Percentiles rank a stretch among this genome's conserved stretches.
phyloP scores from a whole-genome alignment of 1,140 invertebrate genomes.

The Ptiloglossa arizonensis region DNA sequence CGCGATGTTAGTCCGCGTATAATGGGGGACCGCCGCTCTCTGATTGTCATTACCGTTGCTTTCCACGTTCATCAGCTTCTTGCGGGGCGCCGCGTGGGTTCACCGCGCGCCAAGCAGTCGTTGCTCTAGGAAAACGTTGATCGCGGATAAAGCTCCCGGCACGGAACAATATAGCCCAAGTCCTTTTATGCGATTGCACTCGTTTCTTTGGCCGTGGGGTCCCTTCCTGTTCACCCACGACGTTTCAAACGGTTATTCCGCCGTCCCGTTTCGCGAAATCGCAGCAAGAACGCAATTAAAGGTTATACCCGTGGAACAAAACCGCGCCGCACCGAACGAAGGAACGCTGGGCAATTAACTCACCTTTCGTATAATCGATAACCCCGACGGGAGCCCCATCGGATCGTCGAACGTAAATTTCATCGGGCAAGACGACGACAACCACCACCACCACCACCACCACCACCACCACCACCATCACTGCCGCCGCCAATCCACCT shows the following conservation, averaged over 20 bases:
- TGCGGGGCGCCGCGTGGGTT: constrained; percentile 48
- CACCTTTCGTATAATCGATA: constrained; percentile 59
- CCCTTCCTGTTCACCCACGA: constrained; percentile 46
- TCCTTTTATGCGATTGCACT: constrained; percentile 37
- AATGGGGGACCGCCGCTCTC: constrained; percentile 67
- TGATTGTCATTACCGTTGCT: constrained; percentile 75
- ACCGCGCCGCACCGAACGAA: constrained; percentile 23
- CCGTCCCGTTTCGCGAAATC: constrained; percentile 44
- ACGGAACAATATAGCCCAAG: constrained; percentile 37
- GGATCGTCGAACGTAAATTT: constrained; percentile 63
- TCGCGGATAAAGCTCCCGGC: constrained; percentile 52
- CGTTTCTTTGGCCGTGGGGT: constrained; percentile 33
- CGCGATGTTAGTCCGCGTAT: constrained; percentile 62
- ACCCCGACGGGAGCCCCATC: constrained; percentile 34
- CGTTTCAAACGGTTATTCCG: constrained; percentile 60
- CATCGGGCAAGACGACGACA: constrained; percentile 41
- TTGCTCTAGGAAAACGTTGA: constrained; percentile 48
- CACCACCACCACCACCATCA: too few relatives aligned
- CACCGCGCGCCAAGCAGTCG: constrained; percentile 29
- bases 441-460: constrained; percentile 34
- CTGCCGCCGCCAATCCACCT: neutral
- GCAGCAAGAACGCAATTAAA: constrained; percentile 54
- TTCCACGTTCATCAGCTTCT: constrained; percentile 63
- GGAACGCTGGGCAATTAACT: constrained; percentile 58
- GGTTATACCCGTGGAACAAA: constrained; percentile 38